Base-by-base conservation (phyloP, 2,797 vertebrate species). In the Halcyon leucocephala region DNA sequence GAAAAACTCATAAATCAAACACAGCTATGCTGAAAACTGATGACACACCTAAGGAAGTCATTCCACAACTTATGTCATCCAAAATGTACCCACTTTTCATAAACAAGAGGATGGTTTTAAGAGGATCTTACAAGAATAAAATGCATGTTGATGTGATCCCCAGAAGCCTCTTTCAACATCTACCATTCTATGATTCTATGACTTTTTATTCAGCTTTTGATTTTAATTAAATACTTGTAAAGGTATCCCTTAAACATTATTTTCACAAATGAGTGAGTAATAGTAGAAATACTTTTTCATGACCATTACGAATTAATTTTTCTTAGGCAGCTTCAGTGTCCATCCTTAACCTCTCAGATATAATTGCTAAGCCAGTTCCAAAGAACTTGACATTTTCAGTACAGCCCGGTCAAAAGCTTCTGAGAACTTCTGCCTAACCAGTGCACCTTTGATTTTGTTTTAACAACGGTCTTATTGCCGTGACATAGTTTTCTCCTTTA, bases 61-160 rank as follows among this genome's bases (percentile, higher is more conserved):
- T 52, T 17, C 31, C 11, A 37, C 19, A 90, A 44, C 5, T 28
- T 61, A 41, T 0, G 1, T 14, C 26, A 51, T 18, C 22, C 35
- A 58, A 82, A 52, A 67, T 7, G 6, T 58, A 33, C 29, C n/a
- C 7, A 16, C 28, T 49, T 73, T 33, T 66, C 16, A 46, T 46
- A 57, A 46, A 8, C 37, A 51, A 60, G 35, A 35, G 8, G 35
- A 35, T 35, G 35, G 35, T 76, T 55, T 61, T 66, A 48, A 66
- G 14, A 66, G 35, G 6, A 22, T 11, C 41, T 51, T 61, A 18
- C 35, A 55, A 82, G 51, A 88, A 60, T 10, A 74, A 65, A 82
- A 71, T 26, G 7, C 0, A 0, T 25, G 33, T 16, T 70, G 42
- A 42, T 28, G 2, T 28, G 35, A 44, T 44, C 19, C 20, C 44